Conservation (phyloP, 2,888 invertebrate genomes). For the Apodemia mormo region DNA sequence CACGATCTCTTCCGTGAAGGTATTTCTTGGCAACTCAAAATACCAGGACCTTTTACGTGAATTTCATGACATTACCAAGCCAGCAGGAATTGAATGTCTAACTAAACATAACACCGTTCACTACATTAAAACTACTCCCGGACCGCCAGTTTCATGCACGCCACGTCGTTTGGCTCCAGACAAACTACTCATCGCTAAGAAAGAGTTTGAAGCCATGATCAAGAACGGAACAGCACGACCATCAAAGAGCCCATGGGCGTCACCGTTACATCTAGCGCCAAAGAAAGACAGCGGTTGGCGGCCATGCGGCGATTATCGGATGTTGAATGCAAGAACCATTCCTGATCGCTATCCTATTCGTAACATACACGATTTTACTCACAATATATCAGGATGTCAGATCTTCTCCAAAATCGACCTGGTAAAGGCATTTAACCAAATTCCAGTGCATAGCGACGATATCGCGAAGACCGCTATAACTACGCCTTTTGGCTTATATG, state of each 20-base stretch:
- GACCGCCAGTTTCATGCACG: slow-evolving; percentile 27
- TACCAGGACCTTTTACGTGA: background rate
- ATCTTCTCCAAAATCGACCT: slow-evolving; percentile 8
- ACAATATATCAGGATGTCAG: slow-evolving; percentile 8
- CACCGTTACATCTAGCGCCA: slow-evolving; percentile 31
- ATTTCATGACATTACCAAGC: background rate
- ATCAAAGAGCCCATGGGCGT: slow-evolving; percentile 29
- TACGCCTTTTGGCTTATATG: slow-evolving; percentile 23
- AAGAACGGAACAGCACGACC: slow-evolving; percentile 28
- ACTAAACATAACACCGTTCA: background rate
- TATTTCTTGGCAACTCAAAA: background rate
- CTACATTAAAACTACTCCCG: slow-evolving; percentile 29
- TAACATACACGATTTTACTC: slow-evolving; percentile 36
- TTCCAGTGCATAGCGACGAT: slow-evolving; percentile 48
- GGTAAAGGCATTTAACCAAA: slow-evolving; percentile 50
- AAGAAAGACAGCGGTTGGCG: slow-evolving; percentile 27
- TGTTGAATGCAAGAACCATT: slow-evolving; percentile 42
- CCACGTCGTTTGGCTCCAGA: slow-evolving; percentile 32
- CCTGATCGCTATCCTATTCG: slow-evolving; percentile 44
- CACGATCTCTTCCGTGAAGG: background rate
- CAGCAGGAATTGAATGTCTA: background rate
- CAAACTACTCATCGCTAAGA: slow-evolving; percentile 18
- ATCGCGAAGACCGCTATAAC: slow-evolving; percentile 39
- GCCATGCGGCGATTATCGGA: slow-evolving; percentile 48
- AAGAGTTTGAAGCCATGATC: slow-evolving; percentile 8